Conservation (phyloP, 2,888 invertebrate genomes). For the Andrena dorsata region DNA sequence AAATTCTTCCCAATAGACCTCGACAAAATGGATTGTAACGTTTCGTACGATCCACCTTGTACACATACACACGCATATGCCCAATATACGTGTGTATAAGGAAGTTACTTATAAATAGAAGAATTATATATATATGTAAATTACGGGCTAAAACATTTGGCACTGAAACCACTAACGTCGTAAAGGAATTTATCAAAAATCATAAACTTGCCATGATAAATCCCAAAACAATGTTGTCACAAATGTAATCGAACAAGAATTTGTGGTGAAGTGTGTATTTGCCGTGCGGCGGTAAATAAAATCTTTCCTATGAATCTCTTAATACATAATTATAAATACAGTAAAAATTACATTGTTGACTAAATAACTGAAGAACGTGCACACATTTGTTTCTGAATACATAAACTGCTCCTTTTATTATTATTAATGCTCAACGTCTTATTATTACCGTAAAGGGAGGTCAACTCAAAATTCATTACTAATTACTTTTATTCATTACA, state of each 20-base stretch:
- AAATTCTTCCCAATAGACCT: too few species aligned
- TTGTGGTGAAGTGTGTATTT: conserved; percentile 1
- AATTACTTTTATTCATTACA: too few species aligned
- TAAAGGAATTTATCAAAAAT: conserved; percentile 53
- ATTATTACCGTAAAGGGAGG: too few species aligned
- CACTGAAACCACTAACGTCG: conserved; percentile 80
- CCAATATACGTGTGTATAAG: conserved; percentile 75
- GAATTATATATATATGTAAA: conserved; percentile 72
- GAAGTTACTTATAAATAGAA: conserved; percentile 78
- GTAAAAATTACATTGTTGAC: not conserved
- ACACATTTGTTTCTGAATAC: not conserved
- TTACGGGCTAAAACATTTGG: conserved; percentile 80
- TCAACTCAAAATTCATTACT: too few species aligned
- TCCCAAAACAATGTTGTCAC: too few species aligned
- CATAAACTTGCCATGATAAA: conserved; percentile 4
- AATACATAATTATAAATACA: not conserved
- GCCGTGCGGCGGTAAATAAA: not conserved
- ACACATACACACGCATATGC: conserved; percentile 64
- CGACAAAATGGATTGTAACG: too few species aligned
- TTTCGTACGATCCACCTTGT: too few species aligned
- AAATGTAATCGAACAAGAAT: conserved; percentile 35
- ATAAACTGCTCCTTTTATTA: too few species aligned
- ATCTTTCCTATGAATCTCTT: too few species aligned
- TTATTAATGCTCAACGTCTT: not conserved
- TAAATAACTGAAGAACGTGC: not conserved